Conservation (phyloP, 35 echinoderm and acorn worm genomes). For the Holothuria glaberrima region DNA sequence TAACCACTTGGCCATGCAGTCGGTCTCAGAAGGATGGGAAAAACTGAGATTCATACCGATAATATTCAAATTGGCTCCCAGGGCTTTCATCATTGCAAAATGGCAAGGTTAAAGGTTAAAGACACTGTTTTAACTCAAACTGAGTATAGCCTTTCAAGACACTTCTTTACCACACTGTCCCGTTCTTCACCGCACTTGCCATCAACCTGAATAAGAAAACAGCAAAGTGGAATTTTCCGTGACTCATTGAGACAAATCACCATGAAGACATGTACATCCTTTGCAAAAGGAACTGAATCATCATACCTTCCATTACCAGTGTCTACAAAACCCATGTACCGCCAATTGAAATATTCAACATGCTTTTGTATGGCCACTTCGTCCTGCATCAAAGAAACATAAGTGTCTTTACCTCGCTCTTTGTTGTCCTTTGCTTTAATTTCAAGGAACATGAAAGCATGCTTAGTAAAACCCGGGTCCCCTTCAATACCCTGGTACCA, state of each 20-base stretch:
- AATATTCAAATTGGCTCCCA: slow-evolving; percentile 60
- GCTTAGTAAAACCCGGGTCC: neutral
- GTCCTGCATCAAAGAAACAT: slow-evolving; percentile 57
- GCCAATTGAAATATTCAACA: slow-evolving; percentile 27
- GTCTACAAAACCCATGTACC: slow-evolving; percentile 60
- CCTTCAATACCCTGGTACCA: neutral
- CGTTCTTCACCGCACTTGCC: slow-evolving; percentile 68
- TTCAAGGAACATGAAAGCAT: neutral
- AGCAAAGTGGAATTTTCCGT: slow-evolving; percentile 62
- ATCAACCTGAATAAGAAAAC: slow-evolving; percentile 72
- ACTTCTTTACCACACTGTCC: slow-evolving; percentile 64
- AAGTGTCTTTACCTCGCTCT: neutral
- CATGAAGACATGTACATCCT: slow-evolving; percentile 65
- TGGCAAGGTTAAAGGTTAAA: slow-evolving; percentile 73
- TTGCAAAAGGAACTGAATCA: slow-evolving; percentile 56
- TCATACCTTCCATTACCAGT: slow-evolving; percentile 39
- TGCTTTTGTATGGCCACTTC: slow-evolving; percentile 68
- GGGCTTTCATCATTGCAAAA: slow-evolving; percentile 60
- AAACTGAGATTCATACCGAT: slow-evolving; percentile 55
- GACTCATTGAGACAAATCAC: slow-evolving; percentile 42
- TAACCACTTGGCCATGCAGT: no score
- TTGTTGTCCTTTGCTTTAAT: neutral
- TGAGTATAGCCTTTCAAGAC: slow-evolving; percentile 49
- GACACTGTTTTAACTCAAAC: slow-evolving; percentile 58
- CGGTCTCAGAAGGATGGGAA: slow-evolving; percentile 26